These are phyloP conservation scores for Agrotis clavis DNA, from an alignment of 2,888 invertebrate genomes.

Conservation along the genomic window DNA sequence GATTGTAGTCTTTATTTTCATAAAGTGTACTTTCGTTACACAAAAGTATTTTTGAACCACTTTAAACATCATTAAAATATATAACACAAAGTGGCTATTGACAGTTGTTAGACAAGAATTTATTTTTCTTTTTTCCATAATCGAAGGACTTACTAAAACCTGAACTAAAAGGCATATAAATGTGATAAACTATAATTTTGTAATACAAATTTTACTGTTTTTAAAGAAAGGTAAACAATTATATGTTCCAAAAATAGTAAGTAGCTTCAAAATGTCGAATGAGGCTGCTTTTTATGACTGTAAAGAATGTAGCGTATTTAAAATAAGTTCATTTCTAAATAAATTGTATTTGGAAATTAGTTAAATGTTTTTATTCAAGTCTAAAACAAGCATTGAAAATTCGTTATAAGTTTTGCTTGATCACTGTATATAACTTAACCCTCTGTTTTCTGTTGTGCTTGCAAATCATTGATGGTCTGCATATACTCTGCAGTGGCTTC, in stretches of 20 bases:
- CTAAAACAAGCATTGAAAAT: neutral
- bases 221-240: slow-evolving; percentile 1
- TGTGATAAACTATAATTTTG: slow-evolving; percentile 31
- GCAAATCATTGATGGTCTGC: slow-evolving; percentile 79
- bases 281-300: slow-evolving; percentile 28
- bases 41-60: slow-evolving; percentile 30
- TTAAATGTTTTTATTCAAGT: slow-evolving; percentile 17
- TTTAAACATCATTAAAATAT: slow-evolving; percentile 2
- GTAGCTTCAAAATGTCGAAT: slow-evolving; percentile 20
- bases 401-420: neutral
- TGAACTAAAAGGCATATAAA: slow-evolving; percentile 18
- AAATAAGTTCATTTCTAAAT: slow-evolving; percentile 23
- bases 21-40: slow-evolving; percentile 13
- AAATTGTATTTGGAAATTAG: slow-evolving; percentile 21
- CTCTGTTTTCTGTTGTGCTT: slow-evolving; percentile 75
- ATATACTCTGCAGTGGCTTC: slow-evolving; percentile 85
- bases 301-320: slow-evolving; percentile 10
- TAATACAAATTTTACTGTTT: slow-evolving; percentile 2
- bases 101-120: slow-evolving; percentile 14
- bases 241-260: slow-evolving; percentile 17
- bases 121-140: slow-evolving; percentile 16
- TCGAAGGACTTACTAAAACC: slow-evolving; percentile 1
- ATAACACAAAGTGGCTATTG: slow-evolving; percentile 1
- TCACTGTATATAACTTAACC: slow-evolving; percentile 9
- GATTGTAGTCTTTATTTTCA: slow-evolving; percentile 6